Percentiles rank a stretch among this genome's conserved stretches.
Evolutionary conservation across 2,113 vertebrate genomes (phyloP).

Genomic region (Meriones unguiculatus): DNA sequence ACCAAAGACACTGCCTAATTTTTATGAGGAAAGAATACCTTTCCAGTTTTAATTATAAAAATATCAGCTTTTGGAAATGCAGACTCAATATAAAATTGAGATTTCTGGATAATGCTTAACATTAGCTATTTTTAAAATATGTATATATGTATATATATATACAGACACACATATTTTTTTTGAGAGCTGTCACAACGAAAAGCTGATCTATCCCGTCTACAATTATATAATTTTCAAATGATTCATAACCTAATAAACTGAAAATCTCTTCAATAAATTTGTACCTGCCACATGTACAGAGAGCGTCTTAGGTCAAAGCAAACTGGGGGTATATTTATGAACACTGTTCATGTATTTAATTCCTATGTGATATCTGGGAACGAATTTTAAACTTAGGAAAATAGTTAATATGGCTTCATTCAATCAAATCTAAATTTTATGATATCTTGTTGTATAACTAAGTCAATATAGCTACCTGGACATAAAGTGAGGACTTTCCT

Average conservation of each 20-base stretch:
- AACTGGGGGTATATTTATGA: slow-evolving; percentile 21
- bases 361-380: slow-evolving; percentile 30
- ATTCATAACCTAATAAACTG: slow-evolving; percentile 45
- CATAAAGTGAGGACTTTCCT: slow-evolving; percentile 72
- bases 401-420: slow-evolving; percentile 59
- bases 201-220: slow-evolving; percentile 21
- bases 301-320: slow-evolving; percentile 43
- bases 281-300: slow-evolving; percentile 56
- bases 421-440: slow-evolving; percentile 52
- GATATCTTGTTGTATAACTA: slow-evolving; percentile 50
- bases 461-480: slow-evolving; percentile 67
- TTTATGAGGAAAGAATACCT: slow-evolving; percentile 52
- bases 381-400: slow-evolving; percentile 37
- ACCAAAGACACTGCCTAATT: slow-evolving; percentile 33
- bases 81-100: slow-evolving; percentile 52
- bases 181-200: slow-evolving; percentile 28
- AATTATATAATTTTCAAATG: slow-evolving; percentile 42
- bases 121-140: background rate
- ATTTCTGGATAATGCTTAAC: slow-evolving; percentile 43
- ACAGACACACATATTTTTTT: background rate
- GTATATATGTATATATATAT: no score
- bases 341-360: slow-evolving; percentile 47
- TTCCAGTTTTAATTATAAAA: slow-evolving; percentile 63
- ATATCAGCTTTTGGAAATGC: slow-evolving; percentile 42
- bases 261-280: slow-evolving; percentile 39